Conservation (phyloP, 2,113 vertebrate species). For the Aegotheles bennettii region DNA sequence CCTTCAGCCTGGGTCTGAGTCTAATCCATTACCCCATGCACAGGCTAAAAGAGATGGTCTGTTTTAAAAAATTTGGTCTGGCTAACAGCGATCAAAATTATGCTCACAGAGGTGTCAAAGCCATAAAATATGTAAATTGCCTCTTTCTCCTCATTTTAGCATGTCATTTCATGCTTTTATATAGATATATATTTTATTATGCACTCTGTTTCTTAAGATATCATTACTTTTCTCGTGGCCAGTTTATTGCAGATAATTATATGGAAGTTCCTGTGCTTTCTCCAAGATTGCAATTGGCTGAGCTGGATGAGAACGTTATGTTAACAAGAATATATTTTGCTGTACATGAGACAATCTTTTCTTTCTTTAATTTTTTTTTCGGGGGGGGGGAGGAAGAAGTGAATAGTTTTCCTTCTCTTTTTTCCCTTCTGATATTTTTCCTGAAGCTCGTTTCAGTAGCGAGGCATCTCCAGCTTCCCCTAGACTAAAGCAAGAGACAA, state of each 20-base stretch:
- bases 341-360: neutral
- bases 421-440: neutral
- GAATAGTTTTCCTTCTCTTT: neutral
- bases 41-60: neutral
- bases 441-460: constrained; percentile 24
- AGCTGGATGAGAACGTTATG: neutral
- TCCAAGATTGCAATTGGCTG: neutral
- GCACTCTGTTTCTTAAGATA: constrained; percentile 29
- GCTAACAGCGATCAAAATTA: neutral
- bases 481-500: constrained; percentile 42
- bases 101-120: constrained; percentile 6
- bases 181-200: constrained; percentile 41
- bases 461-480: constrained; percentile 27
- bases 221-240: constrained; percentile 31
- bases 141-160: constrained; percentile 35
- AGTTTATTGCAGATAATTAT: constrained; percentile 59
- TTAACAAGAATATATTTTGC: constrained; percentile 24
- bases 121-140: constrained; percentile 19
- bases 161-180: constrained; percentile 48
- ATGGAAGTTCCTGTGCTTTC: neutral
- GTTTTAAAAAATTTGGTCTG: neutral
- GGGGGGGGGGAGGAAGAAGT: neutral
- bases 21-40: constrained; percentile 25
- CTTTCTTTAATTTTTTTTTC: neutral
- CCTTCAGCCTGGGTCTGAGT: constrained; percentile 27